Evolutionary conservation across 2,113 vertebrate genomes (phyloP), one percentile per base, ranked within the genome.

Genomic region (Chloropsis hardwickii): DNA sequence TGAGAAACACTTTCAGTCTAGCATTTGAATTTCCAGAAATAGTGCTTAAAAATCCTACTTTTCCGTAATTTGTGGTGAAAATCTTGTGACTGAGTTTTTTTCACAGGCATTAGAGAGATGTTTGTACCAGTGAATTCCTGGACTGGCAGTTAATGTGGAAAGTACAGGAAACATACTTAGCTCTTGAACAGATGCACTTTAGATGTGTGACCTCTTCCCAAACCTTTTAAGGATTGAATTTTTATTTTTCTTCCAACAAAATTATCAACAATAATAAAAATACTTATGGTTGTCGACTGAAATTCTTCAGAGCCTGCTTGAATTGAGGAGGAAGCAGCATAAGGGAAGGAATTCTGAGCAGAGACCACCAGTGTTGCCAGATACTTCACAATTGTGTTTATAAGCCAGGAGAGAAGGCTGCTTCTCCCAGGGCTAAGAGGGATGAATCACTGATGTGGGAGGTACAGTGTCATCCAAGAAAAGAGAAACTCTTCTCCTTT

Each of bases 161-260:
- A 67, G 28, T 28, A 21, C 8, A 37, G 42, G 13, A 54, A 86
- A 24, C 45, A 18, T 8, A 8, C 19, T 54, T 20, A 10, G 12
- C 10, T 81, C 22, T 91, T 71, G 42, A 76, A 27, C 3, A 76
- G 18, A 18, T 14, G 15, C 21, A 35, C 2, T 47, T 74, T 56
- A 77, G 82, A 51, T 3, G 3, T 45, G 39, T 76, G 40, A 29
- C 40, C 16, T 80, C 71, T 79, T 28, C 45, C 31, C 7, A 66
- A 27, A 67, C 24, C 13, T 58, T 87, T 44, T 25, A 57, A 66
- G 12, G 61, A 40, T 2, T 42, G 22, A 18, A 1, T 12, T 40
- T 35, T 39, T 40, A n/a, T 58, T 35, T 54, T 20, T n/a, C 8
- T 5, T 22, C 31, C 20, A 42, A 17, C 0, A 0, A 40, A 64